Base-by-base conservation (phyloP, 37 sponge, comb jelly and placozoan genomes). In the Theonella swinhoei region DNA sequence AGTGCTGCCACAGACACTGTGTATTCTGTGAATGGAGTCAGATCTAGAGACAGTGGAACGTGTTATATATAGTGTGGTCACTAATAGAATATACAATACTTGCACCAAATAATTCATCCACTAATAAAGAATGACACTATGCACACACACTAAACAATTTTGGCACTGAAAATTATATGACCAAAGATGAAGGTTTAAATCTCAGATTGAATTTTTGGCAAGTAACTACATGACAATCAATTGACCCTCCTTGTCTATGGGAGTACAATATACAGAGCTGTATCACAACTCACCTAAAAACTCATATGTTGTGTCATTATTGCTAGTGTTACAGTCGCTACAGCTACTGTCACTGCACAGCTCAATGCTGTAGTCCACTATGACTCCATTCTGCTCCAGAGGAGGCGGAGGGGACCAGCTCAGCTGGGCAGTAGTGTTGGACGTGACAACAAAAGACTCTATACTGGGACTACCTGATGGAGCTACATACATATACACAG, bases 1-100 rank as follows among this genome's bases (percentile, higher is more conserved):
- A 28, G 67, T 39, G 84, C 84, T 83, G 76, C 39, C 33, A 83
- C 66, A 61, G 29, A 19, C 64, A 75, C 84, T 54, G 37, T 83
- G 41, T 73, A 83, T 25, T 31, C n/a, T 34, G 78, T 54, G 70
- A 36, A 58, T 17, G 77, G 73, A 54, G 28, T 41, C 64, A 77
- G 33, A 25, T 25, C 66, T 72, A 7, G 0, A 28, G 3, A 47
- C 54, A n/a, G 54, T 47, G 14, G 11, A 47, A 47, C 54, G 14
- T 17, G 11, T 17, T 14, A 47, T 47, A 47, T 47, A 14, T 7
- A 47, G 7, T 47, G 14, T 47, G 54, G 11, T 17, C 54, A 47
- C 54, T 47, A 47, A 31, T 3, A 29, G 38, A n/a, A n/a, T n/a
- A n/a, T n/a, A n/a, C n/a, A n/a, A n/a, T n/a, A n/a, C n/a, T n/a